Percentiles rank a stretch among this genome's conserved stretches.
phyloP scores from a whole-genome alignment of 2,888 invertebrate genomes.

The Heliconius ethilla region DNA sequence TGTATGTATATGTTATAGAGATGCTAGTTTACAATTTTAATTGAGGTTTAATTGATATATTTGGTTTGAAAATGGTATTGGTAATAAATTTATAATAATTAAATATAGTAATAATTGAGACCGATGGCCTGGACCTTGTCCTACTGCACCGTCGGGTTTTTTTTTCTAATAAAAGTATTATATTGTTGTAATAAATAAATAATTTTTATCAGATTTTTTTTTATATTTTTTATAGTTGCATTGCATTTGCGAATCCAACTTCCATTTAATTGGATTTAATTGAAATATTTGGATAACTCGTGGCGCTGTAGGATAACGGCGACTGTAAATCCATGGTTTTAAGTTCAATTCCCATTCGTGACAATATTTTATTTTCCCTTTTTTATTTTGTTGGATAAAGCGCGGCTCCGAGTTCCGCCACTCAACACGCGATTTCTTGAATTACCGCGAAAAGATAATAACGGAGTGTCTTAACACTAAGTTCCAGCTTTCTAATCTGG shows the following conservation, averaged over 20 bases:
- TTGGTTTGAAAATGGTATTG: too few relatives aligned
- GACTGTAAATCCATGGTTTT: neutral
- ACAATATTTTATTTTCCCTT: neutral
- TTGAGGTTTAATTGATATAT: neutral
- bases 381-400: neutral
- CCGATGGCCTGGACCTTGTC: too few relatives aligned
- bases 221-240: too few relatives aligned
- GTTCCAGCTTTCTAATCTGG: neutral
- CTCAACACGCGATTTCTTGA: too few relatives aligned
- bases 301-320: too few relatives aligned
- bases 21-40: neutral
- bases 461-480: neutral
- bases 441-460: too few relatives aligned
- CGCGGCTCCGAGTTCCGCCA: neutral
- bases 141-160: too few relatives aligned
- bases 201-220: too few relatives aligned
- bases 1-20: neutral
- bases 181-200: neutral
- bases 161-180: neutral
- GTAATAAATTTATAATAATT: too few relatives aligned
- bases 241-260: too few relatives aligned
- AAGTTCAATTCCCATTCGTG: neutral
- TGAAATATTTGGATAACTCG: neutral
- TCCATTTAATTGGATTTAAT: constrained; percentile 1
- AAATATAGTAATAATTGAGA: too few relatives aligned